Conservation (phyloP, 2,113 vertebrate species). For the Procavia capensis region DNA sequence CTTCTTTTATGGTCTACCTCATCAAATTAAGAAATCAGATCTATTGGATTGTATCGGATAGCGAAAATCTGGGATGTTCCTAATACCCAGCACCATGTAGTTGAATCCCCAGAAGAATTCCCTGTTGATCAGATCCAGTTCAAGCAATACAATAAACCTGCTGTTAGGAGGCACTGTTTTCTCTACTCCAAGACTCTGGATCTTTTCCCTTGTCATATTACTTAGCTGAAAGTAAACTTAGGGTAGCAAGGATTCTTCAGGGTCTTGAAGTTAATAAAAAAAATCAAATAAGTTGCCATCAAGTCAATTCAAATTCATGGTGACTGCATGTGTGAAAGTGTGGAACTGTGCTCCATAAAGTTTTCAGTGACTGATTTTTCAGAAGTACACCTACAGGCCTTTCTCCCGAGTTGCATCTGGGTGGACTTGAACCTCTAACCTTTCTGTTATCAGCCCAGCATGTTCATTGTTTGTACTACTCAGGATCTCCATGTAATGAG, state of each 20-base stretch:
- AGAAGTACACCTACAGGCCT: background rate
- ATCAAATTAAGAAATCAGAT: slow-evolving; percentile 21
- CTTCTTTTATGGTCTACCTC: background rate
- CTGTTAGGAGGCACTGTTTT: background rate
- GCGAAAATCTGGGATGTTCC: background rate
- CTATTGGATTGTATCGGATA: background rate
- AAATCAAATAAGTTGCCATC: too few relatives aligned
- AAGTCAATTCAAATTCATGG: background rate
- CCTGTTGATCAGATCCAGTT: background rate
- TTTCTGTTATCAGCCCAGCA: background rate
- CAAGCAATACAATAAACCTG: background rate
- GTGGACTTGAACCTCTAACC: background rate
- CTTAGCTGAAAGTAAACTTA: background rate
- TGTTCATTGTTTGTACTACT: background rate
- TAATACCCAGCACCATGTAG: background rate
- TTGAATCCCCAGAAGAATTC: background rate
- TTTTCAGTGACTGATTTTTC: background rate
- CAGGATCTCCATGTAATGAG: too few relatives aligned
- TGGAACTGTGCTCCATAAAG: background rate
- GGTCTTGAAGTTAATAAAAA: background rate
- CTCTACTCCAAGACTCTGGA: background rate
- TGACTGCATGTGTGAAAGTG: background rate
- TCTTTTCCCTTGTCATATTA: background rate
- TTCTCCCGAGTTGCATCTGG: background rate
- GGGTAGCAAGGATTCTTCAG: background rate